These are phyloP conservation scores for Scopus umbretta DNA, from an alignment of 2,113 vertebrate species.

Conservation along the genomic window DNA sequence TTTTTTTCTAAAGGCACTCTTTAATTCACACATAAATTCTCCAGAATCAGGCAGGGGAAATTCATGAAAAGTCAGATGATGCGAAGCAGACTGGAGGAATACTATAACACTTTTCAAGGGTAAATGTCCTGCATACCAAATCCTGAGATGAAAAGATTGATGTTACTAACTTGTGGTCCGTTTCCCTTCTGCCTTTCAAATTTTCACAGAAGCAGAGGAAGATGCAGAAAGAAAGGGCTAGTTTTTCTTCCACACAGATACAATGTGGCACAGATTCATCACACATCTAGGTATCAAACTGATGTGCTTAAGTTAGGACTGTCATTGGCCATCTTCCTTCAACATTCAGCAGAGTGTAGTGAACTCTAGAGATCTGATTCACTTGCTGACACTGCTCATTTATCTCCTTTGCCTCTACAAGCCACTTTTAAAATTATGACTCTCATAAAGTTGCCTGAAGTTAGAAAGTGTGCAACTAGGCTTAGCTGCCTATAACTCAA, in stretches of 20 bases:
- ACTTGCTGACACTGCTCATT: background rate
- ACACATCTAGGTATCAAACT: fast-evolving
- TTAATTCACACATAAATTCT: background rate
- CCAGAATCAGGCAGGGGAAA: background rate
- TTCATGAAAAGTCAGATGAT: background rate
- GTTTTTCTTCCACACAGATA: background rate
- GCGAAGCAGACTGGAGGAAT: background rate
- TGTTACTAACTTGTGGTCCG: background rate
- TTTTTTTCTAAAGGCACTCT: background rate
- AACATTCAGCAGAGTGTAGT: background rate
- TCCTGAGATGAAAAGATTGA: background rate
- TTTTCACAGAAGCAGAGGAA: background rate
- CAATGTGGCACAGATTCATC: background rate
- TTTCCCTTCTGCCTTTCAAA: background rate
- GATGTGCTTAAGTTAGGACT: background rate
- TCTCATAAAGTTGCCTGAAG: background rate
- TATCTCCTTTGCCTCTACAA: background rate
- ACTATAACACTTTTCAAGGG: background rate
- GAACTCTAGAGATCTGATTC: background rate
- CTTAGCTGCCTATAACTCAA: background rate
- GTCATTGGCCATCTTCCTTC: background rate
- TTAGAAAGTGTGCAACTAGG: background rate
- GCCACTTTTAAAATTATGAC: background rate
- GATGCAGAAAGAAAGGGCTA: background rate
- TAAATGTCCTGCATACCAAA: background rate